Evolutionary conservation across 2,888 invertebrate genomes (phyloP), one percentile per base, ranked within the genome.

Genomic region (Apeira syringaria): DNA sequence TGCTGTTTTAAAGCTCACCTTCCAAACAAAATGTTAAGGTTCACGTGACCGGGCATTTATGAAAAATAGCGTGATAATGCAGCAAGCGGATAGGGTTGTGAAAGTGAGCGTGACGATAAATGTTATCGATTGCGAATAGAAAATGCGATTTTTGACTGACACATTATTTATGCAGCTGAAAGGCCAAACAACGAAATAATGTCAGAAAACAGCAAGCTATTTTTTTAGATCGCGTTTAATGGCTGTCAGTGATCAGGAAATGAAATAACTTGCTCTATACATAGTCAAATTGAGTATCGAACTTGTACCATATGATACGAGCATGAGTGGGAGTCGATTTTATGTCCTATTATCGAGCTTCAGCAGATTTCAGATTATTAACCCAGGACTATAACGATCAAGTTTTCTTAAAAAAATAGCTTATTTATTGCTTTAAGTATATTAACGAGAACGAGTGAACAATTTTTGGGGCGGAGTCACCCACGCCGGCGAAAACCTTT

Each of bases 191-290:
- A 24, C 35, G 25, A 28, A n/a, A 10, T 18, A 35, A 11, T 17
- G 7, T 13, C 26, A 2, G 3, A 12, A 9, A 24, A 4, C 34
- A 39, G 31, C 3, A 12, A 34, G 30, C 37, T 53, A 53, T 51
- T 44, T 47, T 50, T 56, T 42, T 35, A 41, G 39, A 53, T 44
- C 34, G 38, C 42, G 29, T 43, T 46, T 52, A 50, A 52, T 53
- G 43, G 50, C 22, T 36, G 31, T 32, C 51, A 51, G 51, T 50
- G 49, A 51, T 56, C 50, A 51, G 47, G 36, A n/a, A n/a, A n/a
- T n/a, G n/a, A n/a, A n/a, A n/a, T n/a, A n/a, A n/a, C n/a, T n/a
- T n/a, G n/a, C n/a, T n/a, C n/a, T n/a, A n/a, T n/a, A n/a, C n/a
- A n/a, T n/a, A n/a, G n/a, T n/a, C n/a, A n/a, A n/a, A n/a, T n/a